Conservation (phyloP, 2,888 invertebrate species). For the Timandra comae region DNA sequence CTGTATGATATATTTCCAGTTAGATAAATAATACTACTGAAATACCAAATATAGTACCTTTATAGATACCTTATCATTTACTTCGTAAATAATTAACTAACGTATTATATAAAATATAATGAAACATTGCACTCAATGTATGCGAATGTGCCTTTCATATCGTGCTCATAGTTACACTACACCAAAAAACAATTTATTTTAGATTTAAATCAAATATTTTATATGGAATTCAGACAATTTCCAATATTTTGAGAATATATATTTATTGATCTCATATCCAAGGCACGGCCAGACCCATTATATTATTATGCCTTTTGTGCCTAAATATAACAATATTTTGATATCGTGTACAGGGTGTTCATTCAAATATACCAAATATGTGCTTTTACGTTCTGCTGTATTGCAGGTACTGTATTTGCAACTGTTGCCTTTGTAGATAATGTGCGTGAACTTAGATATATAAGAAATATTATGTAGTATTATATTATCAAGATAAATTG, state of each 20-base stretch:
- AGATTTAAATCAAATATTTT: slow-evolving; percentile 16
- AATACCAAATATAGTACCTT: not conserved
- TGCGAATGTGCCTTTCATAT: slow-evolving; percentile 38
- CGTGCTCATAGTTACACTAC: slow-evolving; percentile 29
- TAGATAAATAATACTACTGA: no score
- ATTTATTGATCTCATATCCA: slow-evolving; percentile 64
- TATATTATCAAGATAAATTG: no score
- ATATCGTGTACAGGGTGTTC: slow-evolving; percentile 73
- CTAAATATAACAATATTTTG: slow-evolving; percentile 66
- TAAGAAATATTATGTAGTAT: slow-evolving; percentile 5
- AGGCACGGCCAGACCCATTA: slow-evolving; percentile 48
- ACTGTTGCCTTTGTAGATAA: slow-evolving; percentile 65
- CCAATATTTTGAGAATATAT: slow-evolving; percentile 26
- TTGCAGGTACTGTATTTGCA: slow-evolving; percentile 38
- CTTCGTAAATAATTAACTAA: no score
- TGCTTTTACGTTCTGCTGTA: slow-evolving; percentile 64
- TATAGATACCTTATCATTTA: no score
- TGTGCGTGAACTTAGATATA: slow-evolving; percentile 6
- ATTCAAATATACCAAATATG: slow-evolving; percentile 70
- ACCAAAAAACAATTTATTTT: slow-evolving; percentile 22
- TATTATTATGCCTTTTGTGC: slow-evolving; percentile 55
- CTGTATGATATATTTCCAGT: no score
- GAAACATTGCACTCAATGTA: slow-evolving; percentile 9
- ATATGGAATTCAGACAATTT: slow-evolving; percentile 18
- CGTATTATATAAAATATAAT: no score